A percentile compares a stretch with the other conserved stretches of the same genome.
phyloP scores from a whole-genome alignment of 2,797 vertebrate species.

The Hypotaenidia okinawae region DNA sequence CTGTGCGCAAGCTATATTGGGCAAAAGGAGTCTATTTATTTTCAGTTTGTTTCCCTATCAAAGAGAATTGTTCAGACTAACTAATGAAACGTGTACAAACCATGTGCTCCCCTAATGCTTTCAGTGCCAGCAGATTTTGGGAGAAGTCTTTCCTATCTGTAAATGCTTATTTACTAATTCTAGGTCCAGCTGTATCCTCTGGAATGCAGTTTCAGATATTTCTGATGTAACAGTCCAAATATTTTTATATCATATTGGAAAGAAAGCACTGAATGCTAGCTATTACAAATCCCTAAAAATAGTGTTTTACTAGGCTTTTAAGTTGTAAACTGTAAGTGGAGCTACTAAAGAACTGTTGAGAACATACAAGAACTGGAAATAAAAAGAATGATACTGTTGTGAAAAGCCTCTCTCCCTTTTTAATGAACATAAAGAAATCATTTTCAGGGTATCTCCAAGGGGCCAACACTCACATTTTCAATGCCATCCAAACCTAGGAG shows the following conservation, averaged over 20 bases:
- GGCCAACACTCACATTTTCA: neutral
- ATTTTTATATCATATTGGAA: neutral
- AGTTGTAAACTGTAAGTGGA: neutral
- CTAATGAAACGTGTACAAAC: neutral
- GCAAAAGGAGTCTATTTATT: neutral
- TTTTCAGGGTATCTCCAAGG: neutral
- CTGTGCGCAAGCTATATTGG: neutral
- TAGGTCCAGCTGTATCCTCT: neutral
- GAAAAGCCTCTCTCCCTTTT: neutral
- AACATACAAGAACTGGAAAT: neutral
- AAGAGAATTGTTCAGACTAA: neutral
- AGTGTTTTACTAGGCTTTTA: neutral
- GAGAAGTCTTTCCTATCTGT: neutral
- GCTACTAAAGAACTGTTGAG: neutral
- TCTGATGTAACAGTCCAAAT: neutral
- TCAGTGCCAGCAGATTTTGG: neutral
- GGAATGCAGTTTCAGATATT: neutral
- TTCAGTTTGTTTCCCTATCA: neutral
- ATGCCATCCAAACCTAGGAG: neutral
- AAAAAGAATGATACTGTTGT: neutral
- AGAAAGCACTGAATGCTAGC: neutral
- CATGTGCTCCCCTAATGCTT: neutral
- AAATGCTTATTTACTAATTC: neutral
- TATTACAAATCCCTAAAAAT: neutral
- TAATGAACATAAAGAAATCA: neutral